Evolutionary conservation across 2,113 vertebrate species (phyloP).

Genomic region (Alethe diademata): DNA sequence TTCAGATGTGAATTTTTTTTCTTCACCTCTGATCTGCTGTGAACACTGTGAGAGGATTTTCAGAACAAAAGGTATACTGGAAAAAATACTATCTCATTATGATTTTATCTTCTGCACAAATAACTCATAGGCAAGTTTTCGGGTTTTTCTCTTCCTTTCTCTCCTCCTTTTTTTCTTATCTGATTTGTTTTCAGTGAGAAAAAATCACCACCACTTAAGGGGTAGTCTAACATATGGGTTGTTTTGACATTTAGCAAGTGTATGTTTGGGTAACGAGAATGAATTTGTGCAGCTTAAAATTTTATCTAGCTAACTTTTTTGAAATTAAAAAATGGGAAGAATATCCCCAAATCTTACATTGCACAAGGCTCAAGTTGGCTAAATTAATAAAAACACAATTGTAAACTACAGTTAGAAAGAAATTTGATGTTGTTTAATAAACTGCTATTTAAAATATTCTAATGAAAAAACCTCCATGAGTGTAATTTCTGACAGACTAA

Average conservation of each 20-base stretch:
- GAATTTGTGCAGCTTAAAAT: not conserved
- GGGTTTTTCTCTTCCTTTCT: not conserved
- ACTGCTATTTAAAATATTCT: not conserved
- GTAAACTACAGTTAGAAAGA: not conserved
- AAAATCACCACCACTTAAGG: not conserved
- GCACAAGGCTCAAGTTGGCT: not conserved
- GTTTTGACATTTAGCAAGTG: not conserved
- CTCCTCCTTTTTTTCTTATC: not conserved
- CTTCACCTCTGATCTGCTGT: not conserved
- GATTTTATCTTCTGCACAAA: conserved; percentile 1
- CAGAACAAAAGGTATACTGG: not conserved
- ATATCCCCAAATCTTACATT: not conserved
- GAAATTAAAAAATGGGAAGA: not conserved
- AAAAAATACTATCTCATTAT: not conserved
- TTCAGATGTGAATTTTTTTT: not conserved
- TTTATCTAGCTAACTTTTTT: not conserved
- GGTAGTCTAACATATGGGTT: not conserved
- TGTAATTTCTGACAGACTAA: not conserved
- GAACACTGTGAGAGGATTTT: not conserved
- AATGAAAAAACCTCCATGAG: not conserved
- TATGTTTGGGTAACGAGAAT: not conserved
- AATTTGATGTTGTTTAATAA: not conserved
- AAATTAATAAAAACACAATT: not conserved
- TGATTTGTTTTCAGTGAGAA: not conserved
- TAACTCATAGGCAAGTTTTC: not conserved